Evolutionary conservation across 2,797 vertebrate species (phyloP).

Genomic region (Hoplostethus atlanticus): DNA sequence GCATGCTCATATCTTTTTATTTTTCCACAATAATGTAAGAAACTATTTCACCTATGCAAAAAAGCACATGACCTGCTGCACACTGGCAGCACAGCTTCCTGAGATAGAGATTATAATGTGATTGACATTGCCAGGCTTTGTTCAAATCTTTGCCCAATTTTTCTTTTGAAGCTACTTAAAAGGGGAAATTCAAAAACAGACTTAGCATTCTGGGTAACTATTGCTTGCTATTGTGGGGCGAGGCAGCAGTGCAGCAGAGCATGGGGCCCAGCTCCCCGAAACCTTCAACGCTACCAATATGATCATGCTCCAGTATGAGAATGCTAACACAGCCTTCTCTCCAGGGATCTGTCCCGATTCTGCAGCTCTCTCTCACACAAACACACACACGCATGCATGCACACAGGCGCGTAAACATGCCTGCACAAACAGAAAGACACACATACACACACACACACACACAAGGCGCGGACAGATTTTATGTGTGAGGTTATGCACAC

Average conservation of each 20-base stretch:
- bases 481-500: slow-evolving; percentile 21
- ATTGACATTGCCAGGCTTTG: slow-evolving; percentile 9
- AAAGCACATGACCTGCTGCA: neutral
- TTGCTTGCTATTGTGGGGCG: slow-evolving; percentile 12
- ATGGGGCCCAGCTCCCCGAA: slow-evolving; percentile 22
- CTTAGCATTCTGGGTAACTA: slow-evolving; percentile 7
- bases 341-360: slow-evolving; percentile 71
- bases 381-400: too few species aligned
- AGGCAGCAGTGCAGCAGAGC: slow-evolving; percentile 29
- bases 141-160: slow-evolving; percentile 13
- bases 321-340: slow-evolving; percentile 55
- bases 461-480: too few species aligned
- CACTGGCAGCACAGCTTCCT: too few species aligned
- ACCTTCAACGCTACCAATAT: slow-evolving; percentile 57
- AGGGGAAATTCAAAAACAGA: slow-evolving; percentile 26
- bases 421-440: neutral
- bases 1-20: slow-evolving; percentile 6
- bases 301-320: slow-evolving; percentile 54
- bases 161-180: slow-evolving; percentile 38
- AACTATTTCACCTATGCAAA: too few species aligned
- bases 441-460: slow-evolving; percentile 6
- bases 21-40: slow-evolving; percentile 2
- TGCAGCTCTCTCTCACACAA: slow-evolving; percentile 24
- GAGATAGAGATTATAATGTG: too few species aligned
- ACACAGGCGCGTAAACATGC: neutral